These are phyloP conservation scores for Apaloderma vittatum DNA, from an alignment of 2,113 vertebrate genomes.

Conservation along the genomic window DNA sequence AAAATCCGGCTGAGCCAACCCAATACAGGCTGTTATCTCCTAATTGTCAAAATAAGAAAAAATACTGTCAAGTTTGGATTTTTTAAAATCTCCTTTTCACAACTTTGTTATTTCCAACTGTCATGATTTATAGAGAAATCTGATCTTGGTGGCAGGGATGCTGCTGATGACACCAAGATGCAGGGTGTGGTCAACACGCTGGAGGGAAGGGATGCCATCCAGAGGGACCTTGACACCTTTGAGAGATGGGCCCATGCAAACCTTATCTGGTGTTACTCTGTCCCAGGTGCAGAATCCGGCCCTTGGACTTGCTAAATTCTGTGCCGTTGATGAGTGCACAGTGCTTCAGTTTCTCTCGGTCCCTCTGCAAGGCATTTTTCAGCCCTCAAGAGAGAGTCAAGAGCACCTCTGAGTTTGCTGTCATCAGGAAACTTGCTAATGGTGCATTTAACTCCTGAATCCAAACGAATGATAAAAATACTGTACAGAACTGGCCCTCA, in stretches of 20 bases:
- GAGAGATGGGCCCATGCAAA: no score
- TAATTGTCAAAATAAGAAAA: neutral
- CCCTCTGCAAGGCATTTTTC: neutral
- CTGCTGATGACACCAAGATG: no score
- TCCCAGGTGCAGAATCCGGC: neutral
- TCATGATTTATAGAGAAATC: neutral
- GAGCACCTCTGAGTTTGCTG: neutral
- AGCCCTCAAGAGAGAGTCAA: neutral
- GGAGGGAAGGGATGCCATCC: no score
- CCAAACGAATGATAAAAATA: neutral
- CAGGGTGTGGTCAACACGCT: no score
- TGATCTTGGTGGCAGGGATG: neutral
- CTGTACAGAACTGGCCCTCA: neutral
- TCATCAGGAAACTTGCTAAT: neutral
- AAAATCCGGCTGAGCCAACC: no score
- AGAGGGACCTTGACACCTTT: no score
- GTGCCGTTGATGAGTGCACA: neutral
- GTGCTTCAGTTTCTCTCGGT: neutral
- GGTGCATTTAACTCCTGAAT: neutral
- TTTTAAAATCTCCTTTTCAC: neutral
- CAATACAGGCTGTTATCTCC: no score
- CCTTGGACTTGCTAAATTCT: neutral
- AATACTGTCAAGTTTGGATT: neutral
- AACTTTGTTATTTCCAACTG: fast-evolving
- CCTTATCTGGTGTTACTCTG: neutral